phyloP scores from a whole-genome alignment of 53 echinoderm and acorn worm species.

The Apostichopus leukothele region DNA sequence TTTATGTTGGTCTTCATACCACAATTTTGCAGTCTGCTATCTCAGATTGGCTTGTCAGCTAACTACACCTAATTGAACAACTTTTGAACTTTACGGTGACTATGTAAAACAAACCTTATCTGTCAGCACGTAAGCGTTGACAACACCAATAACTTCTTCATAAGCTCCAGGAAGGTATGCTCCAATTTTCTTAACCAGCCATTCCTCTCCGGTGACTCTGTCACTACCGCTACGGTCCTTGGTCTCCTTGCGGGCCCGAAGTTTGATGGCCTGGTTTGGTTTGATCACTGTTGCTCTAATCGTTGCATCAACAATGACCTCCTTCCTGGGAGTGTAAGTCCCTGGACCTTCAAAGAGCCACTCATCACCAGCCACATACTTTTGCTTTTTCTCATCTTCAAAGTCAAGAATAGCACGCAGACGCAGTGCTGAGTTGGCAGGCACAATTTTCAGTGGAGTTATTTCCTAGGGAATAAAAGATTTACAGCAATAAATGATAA shows the following conservation, averaged over 20 bases:
- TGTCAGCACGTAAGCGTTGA: constrained; percentile 93
- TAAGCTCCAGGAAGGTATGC: constrained; percentile 98
- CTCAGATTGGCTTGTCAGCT: too few relatives aligned
- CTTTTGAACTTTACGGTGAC: background rate
- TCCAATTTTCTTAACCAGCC: constrained; percentile 96
- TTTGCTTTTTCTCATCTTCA: constrained; percentile 73
- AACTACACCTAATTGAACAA: background rate
- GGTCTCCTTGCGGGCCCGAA: constrained; percentile 91
- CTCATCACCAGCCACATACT: constrained; percentile 91
- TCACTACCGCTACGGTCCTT: constrained; percentile 65
- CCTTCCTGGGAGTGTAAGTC: constrained; percentile 96
- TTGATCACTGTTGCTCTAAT: constrained; percentile 93
- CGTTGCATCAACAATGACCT: constrained; percentile 91
- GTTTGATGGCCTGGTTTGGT: constrained; percentile 98
- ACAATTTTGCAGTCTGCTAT: too few relatives aligned
- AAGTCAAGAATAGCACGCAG: constrained; percentile 88
- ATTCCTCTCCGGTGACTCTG: constrained; percentile 95
- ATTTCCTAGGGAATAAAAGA: constrained; percentile 23
- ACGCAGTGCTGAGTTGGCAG: constrained; percentile 90
- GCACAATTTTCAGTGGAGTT: constrained; percentile 85
- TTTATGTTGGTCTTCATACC: too few relatives aligned
- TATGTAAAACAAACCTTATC: constrained; percentile 77
- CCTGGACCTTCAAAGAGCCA: constrained; percentile 99
- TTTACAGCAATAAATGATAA: too few relatives aligned
- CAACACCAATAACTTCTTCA: constrained; percentile 91